phyloP scores from a whole-genome alignment of 2,888 invertebrate genomes.

The Cephus sareptanus region DNA sequence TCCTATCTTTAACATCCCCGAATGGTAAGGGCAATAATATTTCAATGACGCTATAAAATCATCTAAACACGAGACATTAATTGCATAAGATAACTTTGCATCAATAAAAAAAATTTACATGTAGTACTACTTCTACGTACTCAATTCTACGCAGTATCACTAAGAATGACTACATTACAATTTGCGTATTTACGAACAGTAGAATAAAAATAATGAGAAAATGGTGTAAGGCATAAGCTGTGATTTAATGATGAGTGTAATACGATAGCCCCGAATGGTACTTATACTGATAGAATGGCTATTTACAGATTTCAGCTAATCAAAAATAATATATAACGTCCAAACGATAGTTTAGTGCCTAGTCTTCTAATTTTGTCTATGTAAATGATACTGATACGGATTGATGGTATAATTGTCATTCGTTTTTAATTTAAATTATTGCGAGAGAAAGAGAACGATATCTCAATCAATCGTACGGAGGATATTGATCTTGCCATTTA shows the following conservation, averaged over 20 bases:
- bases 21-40: background rate
- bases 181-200: conserved; percentile 15
- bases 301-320: background rate
- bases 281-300: background rate
- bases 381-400: background rate
- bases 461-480: background rate
- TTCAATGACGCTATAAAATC: background rate
- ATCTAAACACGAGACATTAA: background rate
- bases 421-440: background rate
- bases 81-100: background rate
- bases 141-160: background rate
- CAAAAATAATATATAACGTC: background rate
- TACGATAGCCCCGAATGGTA: background rate
- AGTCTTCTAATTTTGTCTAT: background rate
- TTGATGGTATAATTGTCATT: too few relatives aligned
- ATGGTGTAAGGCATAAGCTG: conserved; percentile 38
- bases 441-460: background rate
- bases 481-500: background rate
- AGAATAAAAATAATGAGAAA: conserved; percentile 30
- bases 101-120: background rate
- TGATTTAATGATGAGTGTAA: conserved; percentile 1
- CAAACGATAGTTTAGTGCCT: background rate
- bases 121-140: background rate
- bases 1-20: background rate
- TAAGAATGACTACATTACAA: background rate